Conservation (phyloP, 1,140 invertebrate genomes). For the Glomeris maerens region DNA sequence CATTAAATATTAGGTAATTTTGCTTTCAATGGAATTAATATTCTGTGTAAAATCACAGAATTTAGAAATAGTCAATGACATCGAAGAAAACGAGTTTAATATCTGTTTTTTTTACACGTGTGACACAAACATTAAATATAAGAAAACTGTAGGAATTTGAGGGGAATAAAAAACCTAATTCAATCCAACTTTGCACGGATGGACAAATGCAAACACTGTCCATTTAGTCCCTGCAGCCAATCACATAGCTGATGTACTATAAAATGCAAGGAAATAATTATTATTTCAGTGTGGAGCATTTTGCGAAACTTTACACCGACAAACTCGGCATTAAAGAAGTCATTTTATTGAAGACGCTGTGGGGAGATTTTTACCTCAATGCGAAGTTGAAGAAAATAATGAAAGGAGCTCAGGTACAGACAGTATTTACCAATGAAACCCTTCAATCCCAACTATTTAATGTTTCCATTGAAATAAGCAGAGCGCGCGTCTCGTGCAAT, state of each 20-base stretch:
- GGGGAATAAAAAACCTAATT: too few species aligned
- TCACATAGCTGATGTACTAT: background rate
- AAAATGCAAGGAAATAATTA: background rate
- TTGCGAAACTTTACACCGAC: conserved; percentile 68
- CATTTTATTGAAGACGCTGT: conserved; percentile 62
- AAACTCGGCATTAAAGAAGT: conserved; percentile 53
- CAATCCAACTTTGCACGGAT: too few species aligned
- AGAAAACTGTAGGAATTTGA: too few species aligned
- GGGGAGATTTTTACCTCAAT: conserved; percentile 93
- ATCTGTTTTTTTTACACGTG: background rate
- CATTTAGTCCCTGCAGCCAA: background rate
- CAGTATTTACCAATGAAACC: background rate
- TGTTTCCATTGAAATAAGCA: background rate
- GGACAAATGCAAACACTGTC: background rate
- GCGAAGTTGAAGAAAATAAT: conserved; percentile 69
- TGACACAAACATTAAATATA: too few species aligned
- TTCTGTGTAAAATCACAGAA: too few species aligned
- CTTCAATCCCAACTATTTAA: conserved; percentile 5
- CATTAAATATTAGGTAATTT: too few species aligned
- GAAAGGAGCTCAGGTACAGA: conserved; percentile 67
- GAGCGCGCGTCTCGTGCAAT: background rate
- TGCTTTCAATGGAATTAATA: too few species aligned
- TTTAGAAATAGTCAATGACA: too few species aligned
- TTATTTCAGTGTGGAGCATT: conserved; percentile 48
- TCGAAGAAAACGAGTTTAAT: background rate